Conservation (phyloP, 2,113 vertebrate species). For the Myodes glareolus region DNA sequence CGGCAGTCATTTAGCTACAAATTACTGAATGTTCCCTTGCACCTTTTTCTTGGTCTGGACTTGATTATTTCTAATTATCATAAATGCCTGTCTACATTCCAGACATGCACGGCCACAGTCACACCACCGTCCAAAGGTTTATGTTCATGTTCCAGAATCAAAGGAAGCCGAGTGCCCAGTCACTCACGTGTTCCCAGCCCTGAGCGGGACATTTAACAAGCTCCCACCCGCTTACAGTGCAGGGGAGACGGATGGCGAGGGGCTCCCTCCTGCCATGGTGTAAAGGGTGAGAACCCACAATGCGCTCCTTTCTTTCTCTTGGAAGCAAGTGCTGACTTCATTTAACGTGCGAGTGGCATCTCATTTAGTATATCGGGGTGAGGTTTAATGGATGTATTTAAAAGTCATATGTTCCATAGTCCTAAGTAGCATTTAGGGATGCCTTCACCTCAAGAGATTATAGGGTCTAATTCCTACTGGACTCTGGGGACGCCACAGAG, state of each 20-base stretch:
- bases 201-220: background rate
- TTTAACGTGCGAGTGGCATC: fast-evolving
- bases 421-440: background rate
- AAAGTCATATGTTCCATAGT: fast-evolving
- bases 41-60: conserved; percentile 55
- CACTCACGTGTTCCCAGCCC: background rate
- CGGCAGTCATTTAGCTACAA: conserved; percentile 73
- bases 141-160: background rate
- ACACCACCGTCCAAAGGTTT: background rate
- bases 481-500: fast-evolving
- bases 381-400: background rate
- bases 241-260: fast-evolving
- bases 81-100: conserved; percentile 45
- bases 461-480: fast-evolving
- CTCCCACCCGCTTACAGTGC: fast-evolving
- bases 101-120: background rate
- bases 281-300: fast-evolving
- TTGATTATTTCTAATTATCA: conserved; percentile 72
- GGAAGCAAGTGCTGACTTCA: background rate
- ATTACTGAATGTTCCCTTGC: conserved; percentile 65
- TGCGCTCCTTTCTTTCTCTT: background rate
- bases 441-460: background rate
- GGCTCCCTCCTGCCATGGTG: fast-evolving
- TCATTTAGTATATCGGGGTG: background rate
- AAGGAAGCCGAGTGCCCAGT: background rate